These are phyloP conservation scores for Pelecanus crispus DNA, from an alignment of 2,113 vertebrate genomes.

Conservation along the genomic window DNA sequence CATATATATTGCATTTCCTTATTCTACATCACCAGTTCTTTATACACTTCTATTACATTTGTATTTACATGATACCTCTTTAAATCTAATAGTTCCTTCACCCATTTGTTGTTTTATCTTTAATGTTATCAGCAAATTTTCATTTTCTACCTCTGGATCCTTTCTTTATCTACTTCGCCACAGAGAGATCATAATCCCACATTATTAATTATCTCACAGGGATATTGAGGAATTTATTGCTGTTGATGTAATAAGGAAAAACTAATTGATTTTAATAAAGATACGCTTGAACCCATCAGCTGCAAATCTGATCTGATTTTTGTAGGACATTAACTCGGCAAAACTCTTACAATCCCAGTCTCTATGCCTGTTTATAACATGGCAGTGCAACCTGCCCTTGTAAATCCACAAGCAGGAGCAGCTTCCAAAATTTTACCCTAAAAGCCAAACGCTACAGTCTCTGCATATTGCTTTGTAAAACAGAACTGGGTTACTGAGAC, in stretches of 20 bases:
- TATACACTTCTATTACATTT: background rate
- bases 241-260: background rate
- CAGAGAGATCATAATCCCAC: background rate
- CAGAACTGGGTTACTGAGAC: background rate
- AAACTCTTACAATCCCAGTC: background rate
- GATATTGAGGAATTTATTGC: background rate
- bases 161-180: background rate
- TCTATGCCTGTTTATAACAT: background rate
- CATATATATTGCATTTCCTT: background rate
- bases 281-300: background rate
- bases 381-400: background rate
- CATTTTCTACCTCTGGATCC: background rate
- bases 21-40: background rate
- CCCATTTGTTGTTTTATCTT: background rate
- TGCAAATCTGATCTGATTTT: background rate
- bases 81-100: background rate
- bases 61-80: background rate
- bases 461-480: background rate
- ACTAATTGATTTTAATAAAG: background rate
- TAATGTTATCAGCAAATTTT: background rate
- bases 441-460: background rate
- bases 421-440: background rate
- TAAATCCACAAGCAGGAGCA: background rate
- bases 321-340: background rate
- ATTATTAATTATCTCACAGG: background rate